Base-by-base conservation (phyloP, 2,888 invertebrate genomes). In the Saturnia japonica region DNA sequence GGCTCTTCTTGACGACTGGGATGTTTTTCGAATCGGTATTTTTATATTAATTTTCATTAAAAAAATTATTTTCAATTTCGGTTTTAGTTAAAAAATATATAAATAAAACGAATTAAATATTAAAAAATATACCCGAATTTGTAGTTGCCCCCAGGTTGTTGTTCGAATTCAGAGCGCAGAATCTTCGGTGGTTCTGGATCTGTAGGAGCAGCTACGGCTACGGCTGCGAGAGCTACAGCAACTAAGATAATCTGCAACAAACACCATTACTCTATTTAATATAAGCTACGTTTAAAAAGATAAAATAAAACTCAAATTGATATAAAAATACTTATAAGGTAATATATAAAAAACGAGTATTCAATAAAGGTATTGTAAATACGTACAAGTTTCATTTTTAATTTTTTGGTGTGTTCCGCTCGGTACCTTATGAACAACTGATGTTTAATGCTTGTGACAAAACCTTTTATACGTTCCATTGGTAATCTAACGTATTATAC, bases 401-500 rank as follows among this genome's bases (percentile, higher is more conserved):
- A 82, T 78, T 72, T 62, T 81, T 87, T 82, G 79, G 80, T 85
- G 83, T 83, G 82, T 76, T 84, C 84, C 79, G 81, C 83, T 81
- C 78, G 87, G 81, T 84, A 81, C 75, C 87, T 85, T 85, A 85
- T 85, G 86, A 85, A 86, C 89, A 85, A 91, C 91, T 93, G 92
- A 90, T 92, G 86, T 79, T 75, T 76, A 80, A 74, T 79, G 78
- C 72, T 81, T 76, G 81, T 77, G 78, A 79, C 87, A 79, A 84
- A 87, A 83, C 90, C 91, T 93, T 93, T 88, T 93, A 93, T 93
- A 93, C 89, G 89, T 88, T 89, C 89, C 88, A 85, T 84, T 78
- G 76, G 82, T 83, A 78, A 80, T 84, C 86, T 90, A 90, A 85
- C 87, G 86, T 89, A 90, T 90, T 88, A 85, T 87, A 43, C 9